Percentiles rank a stretch among this genome's conserved stretches.
These are phyloP conservation scores for Caiman crocodilus DNA, from an alignment of 2,797 vertebrate genomes.

Conservation along the genomic window DNA sequence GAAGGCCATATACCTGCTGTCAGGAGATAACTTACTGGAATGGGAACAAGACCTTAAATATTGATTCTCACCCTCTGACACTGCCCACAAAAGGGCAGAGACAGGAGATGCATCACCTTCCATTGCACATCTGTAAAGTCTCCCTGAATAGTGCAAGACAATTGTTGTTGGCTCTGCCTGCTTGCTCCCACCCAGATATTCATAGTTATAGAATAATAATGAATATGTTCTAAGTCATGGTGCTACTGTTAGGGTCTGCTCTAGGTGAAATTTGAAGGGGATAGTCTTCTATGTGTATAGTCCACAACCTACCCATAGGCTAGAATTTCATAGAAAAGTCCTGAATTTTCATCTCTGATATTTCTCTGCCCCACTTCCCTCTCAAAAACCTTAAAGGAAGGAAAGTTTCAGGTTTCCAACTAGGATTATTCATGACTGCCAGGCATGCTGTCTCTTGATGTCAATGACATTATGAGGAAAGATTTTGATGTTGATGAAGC, in stretches of 20 bases:
- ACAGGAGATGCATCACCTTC: neutral
- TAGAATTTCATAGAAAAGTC: neutral
- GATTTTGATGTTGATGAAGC: neutral
- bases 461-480: no score
- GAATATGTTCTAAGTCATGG: neutral
- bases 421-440: neutral
- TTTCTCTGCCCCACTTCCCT: neutral
- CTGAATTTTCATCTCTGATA: neutral
- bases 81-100: neutral
- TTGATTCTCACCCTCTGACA: neutral
- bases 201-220: neutral
- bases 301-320: neutral
- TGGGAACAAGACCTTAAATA: neutral
- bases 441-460: neutral
- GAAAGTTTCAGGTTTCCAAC: neutral
- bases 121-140: neutral
- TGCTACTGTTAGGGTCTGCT: neutral
- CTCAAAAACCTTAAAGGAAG: neutral
- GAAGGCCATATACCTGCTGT: neutral
- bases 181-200: neutral
- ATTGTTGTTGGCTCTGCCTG: neutral
- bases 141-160: neutral
- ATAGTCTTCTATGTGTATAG: neutral
- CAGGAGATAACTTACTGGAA: neutral
- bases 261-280: neutral